Conservation (phyloP, 2,888 invertebrate genomes). For the Plebejus argus region DNA sequence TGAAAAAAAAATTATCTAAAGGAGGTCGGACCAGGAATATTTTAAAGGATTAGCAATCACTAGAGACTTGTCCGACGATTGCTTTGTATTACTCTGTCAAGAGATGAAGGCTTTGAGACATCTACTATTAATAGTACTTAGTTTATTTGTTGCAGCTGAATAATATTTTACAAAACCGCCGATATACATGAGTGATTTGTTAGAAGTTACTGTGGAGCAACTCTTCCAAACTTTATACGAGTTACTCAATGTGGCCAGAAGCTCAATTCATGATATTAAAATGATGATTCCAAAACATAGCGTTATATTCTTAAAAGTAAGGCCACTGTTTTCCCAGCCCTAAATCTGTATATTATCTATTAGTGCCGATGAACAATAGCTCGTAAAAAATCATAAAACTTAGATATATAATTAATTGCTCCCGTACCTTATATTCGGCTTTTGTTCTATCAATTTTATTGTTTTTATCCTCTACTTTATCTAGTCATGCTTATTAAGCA, state of each 20-base stretch:
- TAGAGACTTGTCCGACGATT: neutral
- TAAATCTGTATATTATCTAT: slow-evolving; percentile 39
- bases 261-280: neutral
- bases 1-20: neutral
- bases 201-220: no score
- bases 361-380: slow-evolving; percentile 43
- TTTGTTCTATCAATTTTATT: slow-evolving; percentile 34
- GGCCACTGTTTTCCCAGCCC: slow-evolving; percentile 34
- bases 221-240: no score
- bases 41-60: neutral
- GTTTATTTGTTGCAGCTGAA: no score
- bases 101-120: neutral
- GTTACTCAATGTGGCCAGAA: neutral
- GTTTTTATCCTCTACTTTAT: slow-evolving; percentile 14
- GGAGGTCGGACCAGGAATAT: neutral
- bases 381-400: slow-evolving; percentile 39
- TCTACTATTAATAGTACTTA: no score
- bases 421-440: slow-evolving; percentile 30
- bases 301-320: neutral
- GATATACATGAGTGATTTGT: no score
- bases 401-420: slow-evolving; percentile 32
- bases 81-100: neutral
- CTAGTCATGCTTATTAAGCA: neutral
- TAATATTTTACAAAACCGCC: no score
- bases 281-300: no score